Base-by-base conservation (phyloP, 1,140 invertebrate species). In the Trichomalopsis sarcophagae region DNA sequence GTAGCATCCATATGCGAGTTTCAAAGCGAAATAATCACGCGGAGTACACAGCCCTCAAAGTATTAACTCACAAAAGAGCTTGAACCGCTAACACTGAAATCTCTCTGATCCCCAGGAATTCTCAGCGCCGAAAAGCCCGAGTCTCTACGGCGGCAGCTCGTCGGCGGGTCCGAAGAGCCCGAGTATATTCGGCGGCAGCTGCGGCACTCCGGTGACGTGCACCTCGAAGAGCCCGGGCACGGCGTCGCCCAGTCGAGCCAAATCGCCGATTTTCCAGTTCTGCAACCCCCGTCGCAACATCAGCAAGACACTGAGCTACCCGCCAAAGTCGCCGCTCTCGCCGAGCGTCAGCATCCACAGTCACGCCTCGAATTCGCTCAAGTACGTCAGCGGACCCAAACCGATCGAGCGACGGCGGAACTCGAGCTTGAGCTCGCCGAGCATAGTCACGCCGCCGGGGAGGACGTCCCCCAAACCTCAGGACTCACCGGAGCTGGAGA, bases 231-330 rank as follows among this genome's bases (percentile, higher is more conserved):
- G 88, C 68, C 88, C 90, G 0, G 90, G 88, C 50, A 89, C 87
- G 87, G 0, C 80, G 85, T 0, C 74, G 84, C 1, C 74, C 81
- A 23, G n/a, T 27, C 75, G 50, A 23, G 50, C 10, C 27, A 88
- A 87, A 11, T 89, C 89, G 1, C 84, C 89, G 0, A 82, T 89
- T 2, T 89, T 92, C 30, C 89, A 92, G n/a, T 90, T 92, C 27
- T 88, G 87, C 75, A 91, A 89, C n/a, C 86, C 89, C 0, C 89
- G 89, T 0, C 91, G 89, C 23, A 88, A 40, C 27, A 88, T 91
- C n/a, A 88, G 88, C 0, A 92, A 93, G 62, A 91, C 91, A 0
- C 79, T 91, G 55, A 92, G 90, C 27, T 92, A 92, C 74, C 90
- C 91, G 6, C 87, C 90, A 0, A 91, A 90, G 62, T 89, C 86